These are phyloP conservation scores for Papilio glaucus DNA, from an alignment of 1,140 invertebrate species.

Conservation along the genomic window DNA sequence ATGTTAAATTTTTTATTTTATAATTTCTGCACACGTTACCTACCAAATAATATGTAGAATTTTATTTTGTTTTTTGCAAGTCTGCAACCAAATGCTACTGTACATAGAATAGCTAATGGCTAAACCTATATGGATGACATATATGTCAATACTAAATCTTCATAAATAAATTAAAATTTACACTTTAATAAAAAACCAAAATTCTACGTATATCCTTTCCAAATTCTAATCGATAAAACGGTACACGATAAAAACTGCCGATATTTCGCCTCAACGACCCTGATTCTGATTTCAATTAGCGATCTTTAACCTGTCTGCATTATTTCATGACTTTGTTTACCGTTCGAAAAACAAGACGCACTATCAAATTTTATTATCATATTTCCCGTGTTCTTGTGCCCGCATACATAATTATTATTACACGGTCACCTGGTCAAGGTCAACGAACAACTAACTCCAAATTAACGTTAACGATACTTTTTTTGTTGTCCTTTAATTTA, in stretches of 20 bases:
- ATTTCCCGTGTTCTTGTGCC: conserved; percentile 12
- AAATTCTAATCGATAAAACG: not conserved
- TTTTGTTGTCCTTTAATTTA: conserved; percentile 21
- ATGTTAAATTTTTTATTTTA: not conserved
- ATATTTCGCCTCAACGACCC: conserved; percentile 50
- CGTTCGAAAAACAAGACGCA: conserved; percentile 16
- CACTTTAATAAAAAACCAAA: too few species aligned
- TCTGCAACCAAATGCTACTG: too few species aligned
- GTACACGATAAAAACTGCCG: conserved; percentile 27
- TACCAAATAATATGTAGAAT: too few species aligned
- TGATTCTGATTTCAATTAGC: conserved; percentile 59
- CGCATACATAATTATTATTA: conserved; percentile 12
- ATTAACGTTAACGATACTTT: conserved; percentile 26
- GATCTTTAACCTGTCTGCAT: conserved; percentile 45
- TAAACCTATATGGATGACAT: too few species aligned
- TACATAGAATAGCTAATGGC: too few species aligned
- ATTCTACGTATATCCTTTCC: too few species aligned
- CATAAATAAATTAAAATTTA: too few species aligned
- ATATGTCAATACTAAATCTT: too few species aligned
- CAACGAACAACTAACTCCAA: conserved; percentile 19
- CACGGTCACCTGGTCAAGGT: conserved; percentile 30
- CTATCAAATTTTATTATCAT: not conserved
- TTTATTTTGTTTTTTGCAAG: too few species aligned
- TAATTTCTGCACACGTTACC: not conserved
- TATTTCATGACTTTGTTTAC: conserved; percentile 44